These are phyloP conservation scores for Ctenopoma multispine DNA, from an alignment of 2,797 vertebrate species.

Conservation along the genomic window DNA sequence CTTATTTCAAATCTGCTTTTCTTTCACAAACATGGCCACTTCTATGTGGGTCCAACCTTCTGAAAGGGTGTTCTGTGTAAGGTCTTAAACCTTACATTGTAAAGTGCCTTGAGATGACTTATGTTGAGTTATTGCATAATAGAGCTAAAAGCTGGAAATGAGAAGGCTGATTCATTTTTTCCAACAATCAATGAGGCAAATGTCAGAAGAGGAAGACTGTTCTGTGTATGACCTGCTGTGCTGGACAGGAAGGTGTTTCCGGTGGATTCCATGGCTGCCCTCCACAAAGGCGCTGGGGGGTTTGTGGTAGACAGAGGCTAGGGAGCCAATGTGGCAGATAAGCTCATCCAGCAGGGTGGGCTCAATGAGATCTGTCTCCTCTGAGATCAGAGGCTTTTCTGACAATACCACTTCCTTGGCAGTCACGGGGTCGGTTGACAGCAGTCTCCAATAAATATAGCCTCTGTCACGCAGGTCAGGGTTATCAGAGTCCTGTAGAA, in stretches of 20 bases:
- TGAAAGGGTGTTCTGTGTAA: too few species aligned
- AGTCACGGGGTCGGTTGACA: slow-evolving; percentile 97
- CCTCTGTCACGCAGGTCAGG: slow-evolving; percentile 96
- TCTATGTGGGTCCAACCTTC: too few species aligned
- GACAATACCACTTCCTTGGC: slow-evolving; percentile 98
- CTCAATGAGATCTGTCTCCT: slow-evolving; percentile 97
- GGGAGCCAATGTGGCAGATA: slow-evolving; percentile 95
- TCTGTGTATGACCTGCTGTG: slow-evolving; percentile 89
- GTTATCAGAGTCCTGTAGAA: slow-evolving; percentile 94
- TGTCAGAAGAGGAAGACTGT: neutral
- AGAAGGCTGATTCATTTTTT: too few species aligned
- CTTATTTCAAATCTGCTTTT: too few species aligned
- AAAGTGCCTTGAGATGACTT: too few species aligned
- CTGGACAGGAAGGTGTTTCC: slow-evolving; percentile 97
- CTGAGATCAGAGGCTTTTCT: slow-evolving; percentile 96
- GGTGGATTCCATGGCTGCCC: slow-evolving; percentile 96
- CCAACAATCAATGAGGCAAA: neutral
- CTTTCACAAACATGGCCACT: too few species aligned
- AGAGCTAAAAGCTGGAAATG: neutral
- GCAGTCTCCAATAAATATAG: slow-evolving; percentile 98
- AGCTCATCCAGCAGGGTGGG: slow-evolving; percentile 96
- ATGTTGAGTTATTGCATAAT: too few species aligned
- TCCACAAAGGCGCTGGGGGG: slow-evolving; percentile 98
- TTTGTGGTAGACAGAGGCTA: slow-evolving; percentile 98
- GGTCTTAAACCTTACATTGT: too few species aligned